Evolutionary conservation across 2,888 invertebrate genomes (phyloP).

Genomic region (Athalia rosae): DNA sequence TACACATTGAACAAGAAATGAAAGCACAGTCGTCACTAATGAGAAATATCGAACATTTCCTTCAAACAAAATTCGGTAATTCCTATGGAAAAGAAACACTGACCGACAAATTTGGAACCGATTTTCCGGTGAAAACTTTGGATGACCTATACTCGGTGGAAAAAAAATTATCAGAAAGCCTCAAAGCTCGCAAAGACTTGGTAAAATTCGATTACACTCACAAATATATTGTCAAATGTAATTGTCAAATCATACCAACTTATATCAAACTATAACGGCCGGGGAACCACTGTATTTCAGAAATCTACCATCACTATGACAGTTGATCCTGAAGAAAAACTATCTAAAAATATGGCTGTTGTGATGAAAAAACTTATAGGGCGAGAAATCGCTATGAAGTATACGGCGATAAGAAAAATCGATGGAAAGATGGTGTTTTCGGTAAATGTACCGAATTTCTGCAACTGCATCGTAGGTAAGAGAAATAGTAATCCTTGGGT

Average conservation of each 20-base stretch:
- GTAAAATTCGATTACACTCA: constrained; percentile 7
- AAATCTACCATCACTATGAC: constrained; percentile 16
- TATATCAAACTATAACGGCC: constrained; percentile 10
- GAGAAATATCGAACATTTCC: constrained; percentile 16
- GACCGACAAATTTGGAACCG: constrained; percentile 11
- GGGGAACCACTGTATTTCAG: constrained; percentile 7
- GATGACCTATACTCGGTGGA: constrained; percentile 6
- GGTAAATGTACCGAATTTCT: constrained; percentile 18
- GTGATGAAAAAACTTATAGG: background rate
- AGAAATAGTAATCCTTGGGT: constrained; percentile 9
- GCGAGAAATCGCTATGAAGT: constrained; percentile 16
- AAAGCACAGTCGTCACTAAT: constrained; percentile 14
- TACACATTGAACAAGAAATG: constrained; percentile 10
- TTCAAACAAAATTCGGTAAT: constrained; percentile 7
- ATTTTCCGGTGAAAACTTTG: constrained; percentile 12
- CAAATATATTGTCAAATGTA: too few species aligned
- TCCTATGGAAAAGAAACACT: constrained; percentile 9
- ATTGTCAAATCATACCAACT: constrained; percentile 15
- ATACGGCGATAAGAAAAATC: constrained; percentile 20
- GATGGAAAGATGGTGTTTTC: constrained; percentile 9
- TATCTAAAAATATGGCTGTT: constrained; percentile 17
- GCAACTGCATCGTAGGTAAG: constrained; percentile 18
- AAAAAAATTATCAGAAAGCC: constrained; percentile 7
- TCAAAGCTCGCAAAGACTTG: constrained; percentile 5
- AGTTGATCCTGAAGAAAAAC: constrained; percentile 11